These are phyloP conservation scores for Tupaia tana DNA, from an alignment of 2,113 vertebrate species.

Conservation along the genomic window DNA sequence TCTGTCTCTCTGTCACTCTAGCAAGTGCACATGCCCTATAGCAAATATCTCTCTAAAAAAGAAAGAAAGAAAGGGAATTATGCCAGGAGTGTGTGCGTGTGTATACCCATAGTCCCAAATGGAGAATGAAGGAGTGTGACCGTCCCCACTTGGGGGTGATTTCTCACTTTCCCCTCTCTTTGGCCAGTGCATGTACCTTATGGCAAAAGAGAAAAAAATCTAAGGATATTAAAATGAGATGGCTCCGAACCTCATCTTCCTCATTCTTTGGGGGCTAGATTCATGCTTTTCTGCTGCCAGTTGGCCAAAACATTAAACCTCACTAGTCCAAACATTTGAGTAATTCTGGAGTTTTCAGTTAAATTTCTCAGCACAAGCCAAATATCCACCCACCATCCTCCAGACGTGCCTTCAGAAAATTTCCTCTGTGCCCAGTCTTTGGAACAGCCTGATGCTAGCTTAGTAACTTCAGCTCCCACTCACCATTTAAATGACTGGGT, in stretches of 20 bases:
- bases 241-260: neutral
- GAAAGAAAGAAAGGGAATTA: no score
- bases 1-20: no score
- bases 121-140: no score
- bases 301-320: slow-evolving; percentile 68
- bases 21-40: no score
- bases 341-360: slow-evolving; percentile 70
- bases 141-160: no score
- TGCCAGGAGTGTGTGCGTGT: no score
- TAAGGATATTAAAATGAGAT: no score
- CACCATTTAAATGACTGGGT: slow-evolving; percentile 46
- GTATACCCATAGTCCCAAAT: no score
- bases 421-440: slow-evolving; percentile 68
- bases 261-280: neutral
- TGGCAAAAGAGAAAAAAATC: no score
- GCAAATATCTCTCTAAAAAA: no score
- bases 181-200: no score
- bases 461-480: slow-evolving; percentile 52
- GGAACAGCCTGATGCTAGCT: slow-evolving; percentile 66
- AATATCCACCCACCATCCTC: slow-evolving; percentile 60
- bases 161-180: no score
- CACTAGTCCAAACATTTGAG: slow-evolving; percentile 74
- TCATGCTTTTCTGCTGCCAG: slow-evolving; percentile 48
- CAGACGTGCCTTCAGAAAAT: slow-evolving; percentile 74
- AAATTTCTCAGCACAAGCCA: neutral